Evolutionary conservation across 2,797 vertebrate species (phyloP), one percentile per base, ranked within the genome.

Genomic region (Manis pentadactyla): DNA sequence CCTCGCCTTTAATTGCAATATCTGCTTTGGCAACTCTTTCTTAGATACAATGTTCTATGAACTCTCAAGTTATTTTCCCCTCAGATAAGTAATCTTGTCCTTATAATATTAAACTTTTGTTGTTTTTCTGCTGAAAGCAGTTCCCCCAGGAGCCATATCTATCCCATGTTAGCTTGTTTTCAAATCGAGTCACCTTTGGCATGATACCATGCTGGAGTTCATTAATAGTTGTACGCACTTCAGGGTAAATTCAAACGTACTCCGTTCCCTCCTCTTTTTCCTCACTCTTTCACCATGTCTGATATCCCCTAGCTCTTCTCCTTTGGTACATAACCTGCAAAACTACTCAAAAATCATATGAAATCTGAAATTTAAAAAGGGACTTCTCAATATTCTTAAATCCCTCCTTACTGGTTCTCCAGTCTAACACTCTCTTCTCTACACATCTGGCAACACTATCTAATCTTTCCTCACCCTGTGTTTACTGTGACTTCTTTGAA

Each of bases 21-120:
- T 18, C 81, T 95, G 79, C 75, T 81, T 97, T 96, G n/a, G 46
- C 55, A 91, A 95, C 87, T 95, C 55, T 90, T 95, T 64, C 84
- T 95, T 92, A 92, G 66, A 96, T 0, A 96, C 3, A 10, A 94
- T 42, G 64, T 94, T 95, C 90, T 77, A n/a, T 61, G 55, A 0
- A 0, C 10, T 77, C 46, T 0, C 42, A 96, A 97, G 51, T 85
- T 87, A 93, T 19, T 96, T 94, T 53, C 49, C 51, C 73, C 31
- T 86, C 69, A 18, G 34, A 64, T 93, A 94, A n/a, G n/a, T 7
- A 74, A 97, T 95, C 90, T 90, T 92, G 57, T 82, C 25, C 64
- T 89, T 94, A 94, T 46, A 64, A 87, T 29, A 94, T 75, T 87
- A 96, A 94, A 85, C 37, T 51, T 46, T 78, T 78, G 75, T 93